Evolutionary conservation across 1,140 invertebrate species (phyloP), one percentile per base, ranked within the genome.

Genomic region (Lasaia peninsularis): DNA sequence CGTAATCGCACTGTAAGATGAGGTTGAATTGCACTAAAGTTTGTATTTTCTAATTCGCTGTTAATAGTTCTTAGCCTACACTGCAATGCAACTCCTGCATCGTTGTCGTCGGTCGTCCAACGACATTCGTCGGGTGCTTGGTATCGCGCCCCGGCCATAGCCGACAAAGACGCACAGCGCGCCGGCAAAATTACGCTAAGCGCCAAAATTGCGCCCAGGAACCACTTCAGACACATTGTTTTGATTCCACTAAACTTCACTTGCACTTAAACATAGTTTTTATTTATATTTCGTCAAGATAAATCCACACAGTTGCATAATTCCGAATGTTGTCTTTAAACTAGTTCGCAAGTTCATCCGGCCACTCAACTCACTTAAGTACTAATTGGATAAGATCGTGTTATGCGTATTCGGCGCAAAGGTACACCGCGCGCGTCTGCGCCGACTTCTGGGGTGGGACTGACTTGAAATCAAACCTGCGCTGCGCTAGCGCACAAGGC

Each of bases 11-110:
- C 95, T 20, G 95, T 96, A 64, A 96, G 95, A 73, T 95, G 94
- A n/a, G 95, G 94, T 85, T 96, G 95, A 61, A 96, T 96, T 34
- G 95, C 94, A 86, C 94, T 96, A 80, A 97, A 96, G 73, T 97
- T 97, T 24, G 95, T 96, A 78, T 96, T 95, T 89, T 96, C 95
- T 73, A 96, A 89, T 88, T 96, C 95, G 78, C 95, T 96, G 87
- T 96, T 96, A 88, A 96, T 96, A 61, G 95, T 96, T 44, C 94
- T 90, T 55, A 97, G 83, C 60, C 94, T 91, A 73, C 96, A 97
- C 57, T 95, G 92, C 55, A 97, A 89, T 1, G 94, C 93, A 2
- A 96, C 95, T 70, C 92, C 93, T 48, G 92, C 91, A 62, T 90
- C 91, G 54, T 90, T 89, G 57, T 89, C 89, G 60, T 92, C 91